These are phyloP conservation scores for Sisyra terminalis DNA, from an alignment of 2,888 invertebrate species.

Conservation along the genomic window DNA sequence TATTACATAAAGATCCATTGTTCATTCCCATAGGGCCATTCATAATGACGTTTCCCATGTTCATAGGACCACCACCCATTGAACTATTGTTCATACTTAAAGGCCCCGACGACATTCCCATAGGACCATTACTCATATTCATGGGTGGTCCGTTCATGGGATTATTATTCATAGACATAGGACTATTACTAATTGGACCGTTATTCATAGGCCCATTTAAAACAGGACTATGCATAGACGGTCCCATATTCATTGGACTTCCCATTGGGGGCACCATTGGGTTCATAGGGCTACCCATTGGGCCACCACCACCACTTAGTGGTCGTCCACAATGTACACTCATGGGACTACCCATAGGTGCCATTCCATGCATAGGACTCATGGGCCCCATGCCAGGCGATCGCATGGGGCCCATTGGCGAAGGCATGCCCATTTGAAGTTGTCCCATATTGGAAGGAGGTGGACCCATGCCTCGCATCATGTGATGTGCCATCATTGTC, in stretches of 20 bases:
- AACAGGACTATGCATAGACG: slow-evolving; percentile 57
- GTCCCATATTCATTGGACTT: slow-evolving; percentile 43
- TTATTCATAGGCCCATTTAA: slow-evolving; percentile 39
- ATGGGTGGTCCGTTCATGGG: slow-evolving; percentile 26
- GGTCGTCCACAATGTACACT: slow-evolving; percentile 26
- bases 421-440: slow-evolving; percentile 36
- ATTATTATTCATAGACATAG: slow-evolving; percentile 25
- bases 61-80: slow-evolving; percentile 15
- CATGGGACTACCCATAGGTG: slow-evolving; percentile 57
- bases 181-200: slow-evolving; percentile 42
- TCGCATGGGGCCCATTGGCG: slow-evolving; percentile 26
- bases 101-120: slow-evolving; percentile 16
- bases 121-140: slow-evolving; percentile 17
- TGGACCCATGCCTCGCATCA: slow-evolving; percentile 24
- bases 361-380: slow-evolving; percentile 27
- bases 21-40: slow-evolving; percentile 31
- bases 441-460: slow-evolving; percentile 35
- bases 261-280: slow-evolving; percentile 40
- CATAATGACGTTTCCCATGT: slow-evolving; percentile 18
- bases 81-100: slow-evolving; percentile 16
- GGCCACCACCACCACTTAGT: slow-evolving; percentile 34
- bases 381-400: slow-evolving; percentile 14
- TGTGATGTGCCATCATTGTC: slow-evolving; percentile 19
- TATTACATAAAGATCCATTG: slow-evolving; percentile 4
- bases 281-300: slow-evolving; percentile 59